Percentiles rank a stretch among this genome's conserved stretches.
Conservation (phyloP, 2,797 vertebrate genomes). For the Microtus californicus region DNA sequence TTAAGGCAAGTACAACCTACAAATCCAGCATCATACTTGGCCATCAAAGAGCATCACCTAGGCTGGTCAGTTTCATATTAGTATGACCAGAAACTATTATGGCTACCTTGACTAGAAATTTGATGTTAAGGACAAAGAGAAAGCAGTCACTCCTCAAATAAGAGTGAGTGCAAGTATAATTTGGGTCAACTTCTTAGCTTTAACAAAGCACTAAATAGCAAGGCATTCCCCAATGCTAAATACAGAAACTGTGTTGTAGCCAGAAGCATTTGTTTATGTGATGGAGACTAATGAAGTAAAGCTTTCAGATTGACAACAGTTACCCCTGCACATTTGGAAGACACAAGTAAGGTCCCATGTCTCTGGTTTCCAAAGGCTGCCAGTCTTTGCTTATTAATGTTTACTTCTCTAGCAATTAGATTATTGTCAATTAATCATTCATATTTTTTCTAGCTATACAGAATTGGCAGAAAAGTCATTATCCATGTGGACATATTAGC, state of each 20-base stretch:
- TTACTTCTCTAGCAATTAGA: neutral
- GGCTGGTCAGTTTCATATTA: neutral
- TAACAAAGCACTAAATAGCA: neutral
- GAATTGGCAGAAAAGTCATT: neutral
- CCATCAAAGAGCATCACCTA: neutral
- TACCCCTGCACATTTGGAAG: neutral
- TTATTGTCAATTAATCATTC: neutral
- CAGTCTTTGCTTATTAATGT: neutral
- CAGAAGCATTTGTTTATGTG: neutral
- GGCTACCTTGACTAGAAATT: neutral
- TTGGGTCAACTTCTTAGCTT: neutral
- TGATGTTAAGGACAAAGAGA: neutral
- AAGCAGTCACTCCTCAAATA: neutral
- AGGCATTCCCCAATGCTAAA: neutral
- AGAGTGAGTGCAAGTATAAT: neutral
- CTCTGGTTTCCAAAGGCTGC: neutral
- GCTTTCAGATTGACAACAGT: neutral
- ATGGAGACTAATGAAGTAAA: neutral
- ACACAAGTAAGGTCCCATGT: neutral
- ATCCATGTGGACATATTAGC: neutral
- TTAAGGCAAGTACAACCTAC: neutral
- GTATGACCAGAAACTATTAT: slow-evolving; percentile 18
- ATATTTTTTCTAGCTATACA: neutral
- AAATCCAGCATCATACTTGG: neutral
- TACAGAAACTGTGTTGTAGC: neutral